Base-by-base conservation (phyloP, 2,113 vertebrate genomes). In the Phodopus roborovskii region DNA sequence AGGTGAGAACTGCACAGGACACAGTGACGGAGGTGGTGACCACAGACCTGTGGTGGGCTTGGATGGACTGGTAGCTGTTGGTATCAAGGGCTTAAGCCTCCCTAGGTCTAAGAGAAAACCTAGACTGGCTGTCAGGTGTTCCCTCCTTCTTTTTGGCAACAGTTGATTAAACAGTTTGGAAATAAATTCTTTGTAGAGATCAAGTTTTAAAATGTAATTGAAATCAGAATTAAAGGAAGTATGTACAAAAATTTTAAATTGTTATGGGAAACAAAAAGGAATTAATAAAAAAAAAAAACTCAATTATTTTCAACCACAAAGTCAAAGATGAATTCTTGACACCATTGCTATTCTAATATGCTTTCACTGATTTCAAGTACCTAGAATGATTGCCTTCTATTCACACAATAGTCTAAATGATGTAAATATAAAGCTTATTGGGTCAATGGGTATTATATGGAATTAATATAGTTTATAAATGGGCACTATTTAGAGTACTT, bases 391-490 rank as follows among this genome's bases (percentile, higher is more conserved):
- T 83, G 28, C 53, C 79, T 98, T 94, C 88, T 88, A 26, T 24
- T 87, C 74, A 66, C n/a, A 95, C 5, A 82, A 36, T 19, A 85
- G 19, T 58, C 60, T 79, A 39, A 73, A 73, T 73, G 70, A 73
- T 9, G n/a, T 73, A 73, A 39, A 22, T 39, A 73, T 71, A 94
- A 90, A 86, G 39, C 64, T 84, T 71, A 88, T 36, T 81, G 53
- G 95, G 90, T 94, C 68, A 95, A 17, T 94, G 90, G 90, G 42
- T 96, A 94, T 75, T 93, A 33, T 56, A 12, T 83, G 17, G 86
- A 88, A 92, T 84, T 73, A 92, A 82, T 92, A 88, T 53, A 82
- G 22, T 53, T 92, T 83, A 88, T 58, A 95, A 36, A 48, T 45
- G 68, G 50, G 42, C 53, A 88, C 45, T 92, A 50, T 95, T 92